A percentile compares a stretch with the other conserved stretches of the same genome.
Evolutionary conservation across 2,888 invertebrate species (phyloP).

Genomic region (Pristionchus exspectatus): DNA sequence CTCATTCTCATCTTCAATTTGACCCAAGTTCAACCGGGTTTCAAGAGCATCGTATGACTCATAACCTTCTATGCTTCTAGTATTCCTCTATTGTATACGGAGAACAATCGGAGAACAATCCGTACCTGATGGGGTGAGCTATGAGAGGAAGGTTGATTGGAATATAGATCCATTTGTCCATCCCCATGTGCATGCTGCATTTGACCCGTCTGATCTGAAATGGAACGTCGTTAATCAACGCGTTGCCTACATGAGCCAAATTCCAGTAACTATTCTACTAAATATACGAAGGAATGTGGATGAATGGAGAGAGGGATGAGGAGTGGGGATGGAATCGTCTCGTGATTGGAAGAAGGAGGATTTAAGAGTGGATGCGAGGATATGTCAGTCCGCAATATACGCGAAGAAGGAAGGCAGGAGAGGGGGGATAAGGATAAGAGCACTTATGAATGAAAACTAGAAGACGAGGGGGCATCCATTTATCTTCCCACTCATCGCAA

Average conservation of each 20-base stretch:
- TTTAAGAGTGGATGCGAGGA: not conserved
- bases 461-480: not conserved
- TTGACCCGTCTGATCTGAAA: not conserved
- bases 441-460: not conserved
- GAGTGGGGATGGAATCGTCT: not conserved
- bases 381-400: not conserved
- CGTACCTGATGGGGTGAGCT: not conserved
- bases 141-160: not conserved
- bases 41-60: not conserved
- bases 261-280: not conserved
- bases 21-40: not conserved
- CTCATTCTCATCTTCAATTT: not conserved
- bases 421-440: constrained; percentile 10
- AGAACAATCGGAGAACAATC: not conserved
- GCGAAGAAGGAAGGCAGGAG: not conserved
- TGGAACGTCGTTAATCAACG: no score
- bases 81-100: not conserved
- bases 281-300: not conserved
- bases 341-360: not conserved
- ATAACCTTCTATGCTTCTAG: not conserved
- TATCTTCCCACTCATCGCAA: not conserved
- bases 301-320: not conserved
- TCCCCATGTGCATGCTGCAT: not conserved
- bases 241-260: not conserved
- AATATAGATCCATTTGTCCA: not conserved